Percentiles rank a stretch among this genome's conserved stretches.
phyloP scores from a whole-genome alignment of 2,888 invertebrate genomes.

The Eupithecia vulgata region DNA sequence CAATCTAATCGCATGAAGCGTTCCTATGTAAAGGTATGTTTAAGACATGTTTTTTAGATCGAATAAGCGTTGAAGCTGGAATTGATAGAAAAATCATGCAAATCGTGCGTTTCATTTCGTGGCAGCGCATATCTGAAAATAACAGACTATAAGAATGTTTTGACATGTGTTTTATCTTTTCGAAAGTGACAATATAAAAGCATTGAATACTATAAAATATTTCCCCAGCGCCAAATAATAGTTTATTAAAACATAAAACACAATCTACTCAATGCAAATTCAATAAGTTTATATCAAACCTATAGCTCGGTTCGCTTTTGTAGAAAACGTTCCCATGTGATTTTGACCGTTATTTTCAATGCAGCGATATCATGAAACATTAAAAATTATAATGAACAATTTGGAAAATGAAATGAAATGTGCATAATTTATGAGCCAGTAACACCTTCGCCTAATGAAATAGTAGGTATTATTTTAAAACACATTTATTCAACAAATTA shows the following conservation, averaged over 20 bases:
- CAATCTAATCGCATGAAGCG: not conserved
- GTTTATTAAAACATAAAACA: constrained; percentile 54
- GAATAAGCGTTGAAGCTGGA: not conserved
- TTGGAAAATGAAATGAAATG: constrained; percentile 49
- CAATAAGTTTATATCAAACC: constrained; percentile 81
- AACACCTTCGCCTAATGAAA: not conserved
- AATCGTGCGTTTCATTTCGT: constrained; percentile 8
- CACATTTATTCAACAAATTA: not conserved
- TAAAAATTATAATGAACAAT: constrained; percentile 69
- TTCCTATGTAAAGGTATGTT: not conserved
- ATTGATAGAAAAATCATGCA: not conserved
- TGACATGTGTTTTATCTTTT: not conserved
- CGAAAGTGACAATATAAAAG: constrained; percentile 41
- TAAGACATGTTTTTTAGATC: not conserved
- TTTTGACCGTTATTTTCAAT: constrained; percentile 68
- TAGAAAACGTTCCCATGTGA: constrained; percentile 68
- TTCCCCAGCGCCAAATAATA: constrained; percentile 48
- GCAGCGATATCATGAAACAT: constrained; percentile 81
- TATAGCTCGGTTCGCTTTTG: constrained; percentile 80
- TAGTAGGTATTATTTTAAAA: not conserved
- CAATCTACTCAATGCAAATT: constrained; percentile 74
- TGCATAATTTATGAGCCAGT: not conserved
- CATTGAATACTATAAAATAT: constrained; percentile 42
- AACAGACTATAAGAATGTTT: not conserved
- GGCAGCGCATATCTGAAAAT: not conserved